These are phyloP conservation scores for Corythoichthys intestinalis DNA, from an alignment of 2,113 vertebrate species.

Conservation along the genomic window DNA sequence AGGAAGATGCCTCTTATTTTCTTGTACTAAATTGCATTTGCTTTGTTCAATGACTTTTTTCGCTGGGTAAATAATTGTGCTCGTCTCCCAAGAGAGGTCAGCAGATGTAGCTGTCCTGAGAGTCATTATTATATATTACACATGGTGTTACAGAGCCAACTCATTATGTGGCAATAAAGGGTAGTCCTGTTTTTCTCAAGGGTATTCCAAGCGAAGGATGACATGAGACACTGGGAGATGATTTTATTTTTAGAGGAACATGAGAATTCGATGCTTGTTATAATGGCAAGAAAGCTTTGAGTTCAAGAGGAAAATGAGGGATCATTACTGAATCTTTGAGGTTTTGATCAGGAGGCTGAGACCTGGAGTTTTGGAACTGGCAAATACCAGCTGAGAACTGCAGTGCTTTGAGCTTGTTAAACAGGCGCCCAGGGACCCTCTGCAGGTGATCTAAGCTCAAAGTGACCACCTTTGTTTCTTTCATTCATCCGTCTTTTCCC, in stretches of 20 bases:
- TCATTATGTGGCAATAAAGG: constrained; percentile 43
- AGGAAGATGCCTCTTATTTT: constrained; percentile 41
- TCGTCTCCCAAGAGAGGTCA: constrained; percentile 55
- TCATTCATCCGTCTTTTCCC: constrained; percentile 15
- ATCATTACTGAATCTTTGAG: constrained; percentile 8
- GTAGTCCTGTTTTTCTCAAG: constrained; percentile 27
- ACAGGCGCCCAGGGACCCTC: constrained; percentile 23
- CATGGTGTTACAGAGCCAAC: constrained; percentile 48
- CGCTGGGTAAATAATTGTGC: constrained; percentile 58
- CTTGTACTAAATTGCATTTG: constrained; percentile 46
- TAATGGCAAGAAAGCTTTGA: constrained; percentile 7
- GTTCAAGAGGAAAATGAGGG: constrained; percentile 8
- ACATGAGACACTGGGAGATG: neutral
- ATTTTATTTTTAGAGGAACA: neutral
- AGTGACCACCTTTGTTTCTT: constrained; percentile 12
- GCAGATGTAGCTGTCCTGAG: constrained; percentile 52
- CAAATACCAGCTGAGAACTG: constrained; percentile 20
- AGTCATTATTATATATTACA: constrained; percentile 61
- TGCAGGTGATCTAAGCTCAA: constrained; percentile 20
- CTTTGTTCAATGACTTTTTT: constrained; percentile 47
- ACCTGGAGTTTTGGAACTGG: constrained; percentile 9
- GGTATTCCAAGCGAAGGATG: constrained; percentile 37
- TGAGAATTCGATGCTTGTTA: constrained; percentile 1
- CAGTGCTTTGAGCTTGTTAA: constrained; percentile 36
- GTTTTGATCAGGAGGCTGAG: constrained; percentile 1